Evolutionary conservation across 30 jellyfish, hydroid and myxozoan species (phyloP).

Genomic region (Mastigias papua): DNA sequence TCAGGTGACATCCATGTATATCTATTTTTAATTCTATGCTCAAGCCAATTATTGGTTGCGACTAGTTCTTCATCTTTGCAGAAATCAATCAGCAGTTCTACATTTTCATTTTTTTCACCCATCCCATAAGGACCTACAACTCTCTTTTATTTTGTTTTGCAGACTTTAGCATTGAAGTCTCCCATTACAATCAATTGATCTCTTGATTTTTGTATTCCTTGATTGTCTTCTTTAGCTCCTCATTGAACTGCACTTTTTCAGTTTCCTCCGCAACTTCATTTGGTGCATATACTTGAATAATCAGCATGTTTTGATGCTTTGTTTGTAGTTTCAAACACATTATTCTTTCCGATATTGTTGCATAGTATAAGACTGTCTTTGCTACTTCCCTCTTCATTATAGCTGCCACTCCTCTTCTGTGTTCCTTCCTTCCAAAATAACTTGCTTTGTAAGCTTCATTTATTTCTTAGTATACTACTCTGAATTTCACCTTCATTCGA

Average conservation of each 20-base stretch:
- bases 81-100: background rate
- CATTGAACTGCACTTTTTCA: background rate
- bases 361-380: background rate
- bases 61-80: slow-evolving; percentile 5
- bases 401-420: background rate
- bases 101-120: slow-evolving; percentile 24
- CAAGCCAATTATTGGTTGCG: background rate
- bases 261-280: background rate
- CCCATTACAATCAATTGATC: no score
- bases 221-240: no score
- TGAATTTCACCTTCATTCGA: background rate
- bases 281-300: slow-evolving; percentile 9
- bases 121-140: slow-evolving; percentile 9
- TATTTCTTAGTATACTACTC: background rate
- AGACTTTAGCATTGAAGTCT: background rate
- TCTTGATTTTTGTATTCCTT: no score
- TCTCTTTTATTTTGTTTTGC: background rate
- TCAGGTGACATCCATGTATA: slow-evolving; percentile 27
- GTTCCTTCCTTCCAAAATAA: background rate
- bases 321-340: background rate
- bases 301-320: background rate
- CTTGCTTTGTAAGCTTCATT: background rate
- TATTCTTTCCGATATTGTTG: background rate
- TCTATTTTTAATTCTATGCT: background rate
- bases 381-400: background rate